phyloP scores from a whole-genome alignment of 2,797 vertebrate species.

The Hozukius guyotensis region DNA sequence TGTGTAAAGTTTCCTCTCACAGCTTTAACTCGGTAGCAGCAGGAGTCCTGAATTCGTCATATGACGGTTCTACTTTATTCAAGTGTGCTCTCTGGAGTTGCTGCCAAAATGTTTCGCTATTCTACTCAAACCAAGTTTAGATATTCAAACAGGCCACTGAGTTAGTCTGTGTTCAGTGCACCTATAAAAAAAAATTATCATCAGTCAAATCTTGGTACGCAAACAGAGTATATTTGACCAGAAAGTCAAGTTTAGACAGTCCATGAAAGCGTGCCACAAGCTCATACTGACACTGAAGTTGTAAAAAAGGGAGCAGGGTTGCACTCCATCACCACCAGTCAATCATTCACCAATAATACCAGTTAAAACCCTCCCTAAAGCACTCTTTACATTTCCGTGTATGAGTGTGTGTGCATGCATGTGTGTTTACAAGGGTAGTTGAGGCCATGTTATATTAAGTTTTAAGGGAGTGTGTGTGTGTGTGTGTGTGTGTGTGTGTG shows the following conservation, averaged over 20 bases:
- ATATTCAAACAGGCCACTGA: not conserved
- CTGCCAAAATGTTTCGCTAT: not conserved
- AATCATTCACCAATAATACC: conserved; percentile 70
- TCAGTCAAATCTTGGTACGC: not conserved
- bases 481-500: not conserved
- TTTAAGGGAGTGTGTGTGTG: conserved; percentile 39
- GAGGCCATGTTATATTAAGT: conserved; percentile 69
- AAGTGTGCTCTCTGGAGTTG: not conserved
- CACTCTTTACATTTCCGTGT: conserved; percentile 51
- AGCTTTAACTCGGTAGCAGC: not conserved
- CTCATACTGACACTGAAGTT: not conserved
- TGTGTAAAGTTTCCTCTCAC: not conserved
- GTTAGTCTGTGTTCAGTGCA: not conserved
- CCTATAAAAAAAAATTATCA: not conserved
- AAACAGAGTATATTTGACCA: conserved; percentile 12
- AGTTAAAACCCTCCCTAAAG: conserved; percentile 57
- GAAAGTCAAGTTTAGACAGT: conserved; percentile 17
- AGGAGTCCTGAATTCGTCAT: not conserved
- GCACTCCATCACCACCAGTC: conserved; percentile 53
- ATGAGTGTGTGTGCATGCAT: conserved; percentile 40
- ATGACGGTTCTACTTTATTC: not conserved
- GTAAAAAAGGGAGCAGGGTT: not conserved
- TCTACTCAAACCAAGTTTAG: not conserved
- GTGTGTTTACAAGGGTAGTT: conserved; percentile 63
- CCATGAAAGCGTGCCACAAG: not conserved